These are phyloP conservation scores for Oxystoma pomonae DNA, from an alignment of 2,888 invertebrate species.

Conservation along the genomic window DNA sequence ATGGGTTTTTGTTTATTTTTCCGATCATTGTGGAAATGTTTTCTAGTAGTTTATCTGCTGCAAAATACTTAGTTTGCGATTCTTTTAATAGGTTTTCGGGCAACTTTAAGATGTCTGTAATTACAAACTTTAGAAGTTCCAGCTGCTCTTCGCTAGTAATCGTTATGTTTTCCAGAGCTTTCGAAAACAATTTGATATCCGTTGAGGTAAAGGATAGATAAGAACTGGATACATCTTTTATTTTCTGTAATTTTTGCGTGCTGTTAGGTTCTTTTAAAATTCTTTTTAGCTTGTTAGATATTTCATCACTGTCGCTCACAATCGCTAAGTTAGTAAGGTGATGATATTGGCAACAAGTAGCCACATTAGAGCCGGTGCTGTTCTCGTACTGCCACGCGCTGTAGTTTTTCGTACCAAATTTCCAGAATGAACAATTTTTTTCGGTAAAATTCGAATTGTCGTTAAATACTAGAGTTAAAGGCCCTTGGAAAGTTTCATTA, in stretches of 20 bases:
- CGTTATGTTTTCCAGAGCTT: not conserved
- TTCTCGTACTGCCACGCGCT: constrained; percentile 16
- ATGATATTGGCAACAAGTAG: constrained; percentile 17
- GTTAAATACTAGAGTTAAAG: constrained; percentile 13
- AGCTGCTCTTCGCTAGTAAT: not conserved
- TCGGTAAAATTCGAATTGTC: not conserved
- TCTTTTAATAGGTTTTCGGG: not conserved
- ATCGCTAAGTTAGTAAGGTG: constrained; percentile 20
- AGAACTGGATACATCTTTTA: not conserved
- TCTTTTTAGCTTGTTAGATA: not conserved
- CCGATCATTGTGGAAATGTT: constrained; percentile 3
- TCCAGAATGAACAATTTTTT: constrained; percentile 26
- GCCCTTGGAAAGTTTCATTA: constrained; percentile 14
- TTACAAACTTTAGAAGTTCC: not conserved
- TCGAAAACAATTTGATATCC: not conserved
- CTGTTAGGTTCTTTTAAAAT: not conserved
- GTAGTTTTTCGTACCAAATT: constrained; percentile 13
- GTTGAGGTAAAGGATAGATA: not conserved
- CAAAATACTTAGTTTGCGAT: not conserved
- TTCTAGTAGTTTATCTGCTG: not conserved
- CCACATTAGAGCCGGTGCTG: not conserved
- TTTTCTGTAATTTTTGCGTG: not conserved
- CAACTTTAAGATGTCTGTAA: not conserved
- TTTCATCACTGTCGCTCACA: not conserved
- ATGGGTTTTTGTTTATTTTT: not conserved